Evolutionary conservation across 2,113 vertebrate genomes (phyloP).

Genomic region (Podilymbus podiceps): DNA sequence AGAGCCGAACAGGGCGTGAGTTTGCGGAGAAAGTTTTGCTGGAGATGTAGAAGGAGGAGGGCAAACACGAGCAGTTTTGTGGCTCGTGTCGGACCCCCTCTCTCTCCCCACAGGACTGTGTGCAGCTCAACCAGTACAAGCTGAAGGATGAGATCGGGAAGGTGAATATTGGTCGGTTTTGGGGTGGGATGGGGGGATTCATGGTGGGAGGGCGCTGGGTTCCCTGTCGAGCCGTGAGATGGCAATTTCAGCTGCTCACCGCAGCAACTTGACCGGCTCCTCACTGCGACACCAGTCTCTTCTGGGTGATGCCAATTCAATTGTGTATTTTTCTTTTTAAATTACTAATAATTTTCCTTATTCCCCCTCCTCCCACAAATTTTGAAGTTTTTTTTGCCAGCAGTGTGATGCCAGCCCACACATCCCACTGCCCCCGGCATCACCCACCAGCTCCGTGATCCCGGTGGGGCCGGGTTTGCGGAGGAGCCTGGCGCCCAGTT

Average conservation of each 20-base stretch:
- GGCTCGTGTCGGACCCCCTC: background rate
- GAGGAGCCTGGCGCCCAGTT: rapidly evolving
- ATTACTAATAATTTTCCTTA: background rate
- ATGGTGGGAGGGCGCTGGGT: background rate
- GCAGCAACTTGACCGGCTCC: rapidly evolving
- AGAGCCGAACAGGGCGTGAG: rapidly evolving
- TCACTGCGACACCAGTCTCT: rapidly evolving
- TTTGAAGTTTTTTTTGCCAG: background rate
- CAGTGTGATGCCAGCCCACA: background rate
- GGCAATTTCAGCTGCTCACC: background rate
- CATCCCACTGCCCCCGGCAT: background rate
- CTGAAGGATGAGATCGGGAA: slow-evolving; percentile 98
- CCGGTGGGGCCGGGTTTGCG: rapidly evolving
- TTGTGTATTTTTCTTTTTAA: background rate
- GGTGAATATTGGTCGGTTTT: slow-evolving; percentile 69
- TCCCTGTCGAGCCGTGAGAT: background rate
- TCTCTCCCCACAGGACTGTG: slow-evolving; percentile 83
- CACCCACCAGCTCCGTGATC: background rate
- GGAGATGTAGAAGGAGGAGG: background rate
- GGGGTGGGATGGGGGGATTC: background rate
- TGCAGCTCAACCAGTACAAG: slow-evolving; percentile 97
- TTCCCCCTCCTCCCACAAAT: background rate
- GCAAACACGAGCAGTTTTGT: rapidly evolving
- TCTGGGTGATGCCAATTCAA: background rate
- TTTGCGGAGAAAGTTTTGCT: background rate